Evolutionary conservation across 2,888 invertebrate species (phyloP).

Genomic region (Dicyrtomina minuta): DNA sequence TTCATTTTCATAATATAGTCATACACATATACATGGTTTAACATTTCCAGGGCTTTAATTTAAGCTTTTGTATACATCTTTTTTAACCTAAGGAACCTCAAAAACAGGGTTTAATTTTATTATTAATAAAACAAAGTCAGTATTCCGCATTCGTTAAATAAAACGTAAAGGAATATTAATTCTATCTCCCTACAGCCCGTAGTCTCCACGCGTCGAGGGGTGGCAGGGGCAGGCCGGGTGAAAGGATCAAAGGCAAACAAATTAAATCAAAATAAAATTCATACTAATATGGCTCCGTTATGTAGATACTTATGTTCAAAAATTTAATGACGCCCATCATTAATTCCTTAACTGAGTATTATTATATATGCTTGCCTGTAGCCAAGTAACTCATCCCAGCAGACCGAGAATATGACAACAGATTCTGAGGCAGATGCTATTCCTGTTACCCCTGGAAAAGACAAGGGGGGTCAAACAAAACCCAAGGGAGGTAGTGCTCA

Average conservation of each 20-base stretch:
- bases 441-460: background rate
- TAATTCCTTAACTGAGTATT: too few species aligned
- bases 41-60: too few species aligned
- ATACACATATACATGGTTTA: too few species aligned
- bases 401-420: background rate
- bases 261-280: background rate
- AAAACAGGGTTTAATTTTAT: background rate
- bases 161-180: background rate
- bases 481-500: background rate
- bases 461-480: background rate
- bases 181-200: background rate
- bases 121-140: too few species aligned
- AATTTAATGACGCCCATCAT: too few species aligned
- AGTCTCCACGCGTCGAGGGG: background rate
- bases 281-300: too few species aligned
- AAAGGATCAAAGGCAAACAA: background rate
- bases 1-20: too few species aligned
- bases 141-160: background rate
- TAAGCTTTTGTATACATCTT: background rate
- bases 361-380: too few species aligned
- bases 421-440: constrained; percentile 17
- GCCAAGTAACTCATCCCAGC: background rate
- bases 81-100: background rate
- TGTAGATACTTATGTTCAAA: too few species aligned
- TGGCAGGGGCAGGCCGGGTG: background rate